phyloP scores from a whole-genome alignment of 2,888 invertebrate genomes.

The Lochmaea crataegi region DNA sequence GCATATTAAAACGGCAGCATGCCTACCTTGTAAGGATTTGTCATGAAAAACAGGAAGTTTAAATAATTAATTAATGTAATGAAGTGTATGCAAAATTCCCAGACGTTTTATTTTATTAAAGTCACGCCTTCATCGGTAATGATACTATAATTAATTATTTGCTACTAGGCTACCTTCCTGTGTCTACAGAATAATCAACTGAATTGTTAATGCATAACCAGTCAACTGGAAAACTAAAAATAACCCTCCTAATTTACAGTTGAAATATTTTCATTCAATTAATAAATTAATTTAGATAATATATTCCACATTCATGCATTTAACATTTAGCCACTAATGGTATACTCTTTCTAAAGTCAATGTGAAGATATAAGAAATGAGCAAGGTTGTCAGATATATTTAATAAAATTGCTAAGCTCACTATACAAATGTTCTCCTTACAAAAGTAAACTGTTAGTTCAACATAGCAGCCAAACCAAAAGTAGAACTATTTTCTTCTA shows the following conservation, averaged over 20 bases:
- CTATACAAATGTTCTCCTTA: too few species aligned
- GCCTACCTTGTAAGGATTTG: slow-evolving; percentile 1
- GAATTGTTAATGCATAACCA: background rate
- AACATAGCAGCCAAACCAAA: too few species aligned
- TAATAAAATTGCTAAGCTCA: too few species aligned
- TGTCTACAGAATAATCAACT: background rate
- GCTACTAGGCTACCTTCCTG: background rate
- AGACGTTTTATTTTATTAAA: background rate
- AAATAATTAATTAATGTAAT: slow-evolving; percentile 7
- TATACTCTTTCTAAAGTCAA: too few species aligned
- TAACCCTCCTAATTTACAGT: background rate
- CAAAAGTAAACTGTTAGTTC: too few species aligned
- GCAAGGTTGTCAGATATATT: too few species aligned
- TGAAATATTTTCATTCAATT: background rate
- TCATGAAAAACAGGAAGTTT: slow-evolving; percentile 10
- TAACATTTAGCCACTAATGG: background rate
- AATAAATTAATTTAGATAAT: background rate
- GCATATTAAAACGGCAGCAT: background rate
- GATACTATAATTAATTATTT: slow-evolving; percentile 9
- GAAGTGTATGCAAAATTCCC: slow-evolving; percentile 2
- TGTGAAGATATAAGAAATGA: too few species aligned
- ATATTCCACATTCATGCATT: background rate
- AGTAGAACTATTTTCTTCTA: too few species aligned
- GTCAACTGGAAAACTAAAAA: slow-evolving; percentile 5
- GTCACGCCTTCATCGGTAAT: slow-evolving; percentile 8